phyloP scores from a whole-genome alignment of 2,888 invertebrate species.

The Amblyjoppa proteus region DNA sequence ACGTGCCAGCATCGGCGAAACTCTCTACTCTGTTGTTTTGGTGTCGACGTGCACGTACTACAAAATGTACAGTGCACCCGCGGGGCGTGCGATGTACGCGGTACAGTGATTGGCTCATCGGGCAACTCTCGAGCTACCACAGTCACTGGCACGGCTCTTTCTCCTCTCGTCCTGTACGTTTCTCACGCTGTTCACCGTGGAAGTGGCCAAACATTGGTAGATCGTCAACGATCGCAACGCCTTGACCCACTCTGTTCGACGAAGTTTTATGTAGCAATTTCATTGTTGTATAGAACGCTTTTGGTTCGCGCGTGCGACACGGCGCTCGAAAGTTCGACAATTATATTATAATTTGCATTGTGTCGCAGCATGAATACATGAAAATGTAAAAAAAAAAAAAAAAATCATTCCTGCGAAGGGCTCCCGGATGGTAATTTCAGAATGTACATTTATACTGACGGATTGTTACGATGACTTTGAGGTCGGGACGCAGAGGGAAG shows the following conservation, averaged over 20 bases:
- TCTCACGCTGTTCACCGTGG: neutral
- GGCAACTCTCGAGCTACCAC: too few species aligned
- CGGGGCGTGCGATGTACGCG: neutral
- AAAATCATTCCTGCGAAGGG: neutral
- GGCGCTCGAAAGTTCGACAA: conserved; percentile 6
- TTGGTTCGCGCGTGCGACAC: conserved; percentile 12
- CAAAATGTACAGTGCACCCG: neutral
- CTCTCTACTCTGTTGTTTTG: conserved; percentile 15
- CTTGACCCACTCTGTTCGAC: neutral
- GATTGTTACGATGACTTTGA: neutral
- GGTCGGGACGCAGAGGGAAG: neutral
- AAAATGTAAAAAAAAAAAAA: neutral
- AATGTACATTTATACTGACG: neutral
- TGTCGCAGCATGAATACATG: neutral
- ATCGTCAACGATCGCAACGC: neutral
- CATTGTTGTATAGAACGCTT: conserved; percentile 10
- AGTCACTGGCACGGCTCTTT: neutral
- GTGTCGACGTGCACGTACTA: neutral
- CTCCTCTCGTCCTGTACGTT: neutral
- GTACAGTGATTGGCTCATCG: neutral
- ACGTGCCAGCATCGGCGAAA: conserved; percentile 42
- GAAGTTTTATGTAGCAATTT: conserved; percentile 21
- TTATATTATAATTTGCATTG: neutral
- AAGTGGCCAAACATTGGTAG: neutral
- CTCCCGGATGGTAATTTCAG: neutral